Evolutionary conservation across 2,113 vertebrate genomes (phyloP).

Genomic region (Crotophaga sulcirostris): DNA sequence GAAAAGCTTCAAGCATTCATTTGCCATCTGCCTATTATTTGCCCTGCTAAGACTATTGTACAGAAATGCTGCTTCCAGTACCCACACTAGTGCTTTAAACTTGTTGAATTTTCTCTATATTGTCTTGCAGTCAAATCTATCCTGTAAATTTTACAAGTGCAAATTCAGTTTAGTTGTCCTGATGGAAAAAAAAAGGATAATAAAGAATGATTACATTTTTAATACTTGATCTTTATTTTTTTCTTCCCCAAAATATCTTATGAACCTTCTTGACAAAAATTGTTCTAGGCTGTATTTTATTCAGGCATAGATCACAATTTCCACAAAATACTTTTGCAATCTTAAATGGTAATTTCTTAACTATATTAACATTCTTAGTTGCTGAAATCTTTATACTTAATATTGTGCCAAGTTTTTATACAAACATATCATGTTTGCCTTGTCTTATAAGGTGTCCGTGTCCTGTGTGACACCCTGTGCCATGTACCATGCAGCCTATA

Average conservation of each 20-base stretch:
- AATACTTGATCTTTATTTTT: neutral
- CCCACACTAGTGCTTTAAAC: neutral
- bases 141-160: neutral
- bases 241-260: neutral
- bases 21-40: neutral
- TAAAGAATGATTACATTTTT: too few relatives aligned
- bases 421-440: neutral
- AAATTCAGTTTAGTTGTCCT: neutral
- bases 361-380: neutral
- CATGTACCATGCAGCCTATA: fast-evolving
- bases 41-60: neutral
- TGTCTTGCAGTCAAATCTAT: neutral
- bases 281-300: neutral
- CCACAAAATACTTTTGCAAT: neutral
- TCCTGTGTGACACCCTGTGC: neutral
- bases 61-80: neutral
- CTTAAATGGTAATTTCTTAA: neutral
- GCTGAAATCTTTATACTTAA: neutral
- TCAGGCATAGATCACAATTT: neutral
- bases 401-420: neutral
- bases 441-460: neutral
- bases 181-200: neutral
- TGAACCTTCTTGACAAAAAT: neutral
- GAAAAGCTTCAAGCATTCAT: neutral
- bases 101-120: neutral